A percentile compares a stretch with the other conserved stretches of the same genome.
These are phyloP conservation scores for Sebastes vulpes DNA, from an alignment of 2,797 vertebrate species.

Conservation along the genomic window DNA sequence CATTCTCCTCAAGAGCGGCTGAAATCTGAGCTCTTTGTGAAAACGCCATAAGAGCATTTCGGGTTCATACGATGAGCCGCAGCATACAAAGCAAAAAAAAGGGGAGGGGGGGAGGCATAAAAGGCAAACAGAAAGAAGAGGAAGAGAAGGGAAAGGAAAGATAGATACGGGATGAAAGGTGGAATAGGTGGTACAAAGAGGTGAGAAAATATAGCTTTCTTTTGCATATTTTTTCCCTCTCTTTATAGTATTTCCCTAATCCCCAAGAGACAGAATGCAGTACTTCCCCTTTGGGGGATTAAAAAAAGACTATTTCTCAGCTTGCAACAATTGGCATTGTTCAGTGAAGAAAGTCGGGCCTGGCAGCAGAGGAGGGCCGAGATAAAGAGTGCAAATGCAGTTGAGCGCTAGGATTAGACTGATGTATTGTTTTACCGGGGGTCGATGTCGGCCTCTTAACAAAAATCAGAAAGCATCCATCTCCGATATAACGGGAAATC, in stretches of 20 bases:
- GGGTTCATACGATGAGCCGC: constrained; percentile 45
- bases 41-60: constrained; percentile 67
- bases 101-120: constrained; percentile 36
- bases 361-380: constrained; percentile 52
- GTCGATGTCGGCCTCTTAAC: constrained; percentile 25
- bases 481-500: constrained; percentile 32
- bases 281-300: constrained; percentile 64
- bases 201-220: constrained; percentile 59
- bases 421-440: constrained; percentile 54
- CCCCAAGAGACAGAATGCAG: constrained; percentile 58
- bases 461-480: constrained; percentile 34
- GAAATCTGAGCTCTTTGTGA: constrained; percentile 75
- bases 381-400: constrained; percentile 72
- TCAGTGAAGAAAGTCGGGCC: constrained; percentile 53
- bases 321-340: constrained; percentile 72
- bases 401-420: constrained; percentile 62
- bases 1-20: constrained; percentile 59
- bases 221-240: neutral
- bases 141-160: constrained; percentile 9
- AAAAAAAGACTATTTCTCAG: constrained; percentile 65
- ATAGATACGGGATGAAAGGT: constrained; percentile 65
- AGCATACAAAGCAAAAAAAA: constrained; percentile 56
- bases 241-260: constrained; percentile 71
- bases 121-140: constrained; percentile 35
- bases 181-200: constrained; percentile 57